phyloP scores from a whole-genome alignment of 2,888 invertebrate genomes.

The Cephus pygmeus region DNA sequence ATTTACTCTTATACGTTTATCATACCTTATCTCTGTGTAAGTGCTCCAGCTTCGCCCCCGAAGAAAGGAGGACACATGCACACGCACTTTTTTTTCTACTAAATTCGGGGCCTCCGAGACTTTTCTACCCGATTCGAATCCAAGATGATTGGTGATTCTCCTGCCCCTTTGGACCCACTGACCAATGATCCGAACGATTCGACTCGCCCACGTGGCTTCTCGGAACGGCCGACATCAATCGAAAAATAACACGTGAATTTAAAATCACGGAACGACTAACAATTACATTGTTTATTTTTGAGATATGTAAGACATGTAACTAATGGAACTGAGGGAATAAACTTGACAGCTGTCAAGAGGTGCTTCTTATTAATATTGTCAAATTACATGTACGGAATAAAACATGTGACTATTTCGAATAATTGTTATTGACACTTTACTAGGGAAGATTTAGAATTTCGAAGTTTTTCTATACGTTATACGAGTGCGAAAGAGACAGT shows the following conservation, averaged over 20 bases:
- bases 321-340: not conserved
- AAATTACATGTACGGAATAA: not conserved
- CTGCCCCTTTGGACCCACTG: not conserved
- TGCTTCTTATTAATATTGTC: not conserved
- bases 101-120: not conserved
- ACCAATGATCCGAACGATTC: not conserved
- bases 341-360: not conserved
- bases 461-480: no score
- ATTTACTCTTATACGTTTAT: not conserved
- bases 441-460: no score
- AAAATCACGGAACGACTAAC: not conserved
- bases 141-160: not conserved
- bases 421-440: no score
- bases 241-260: not conserved
- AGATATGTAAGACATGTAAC: not conserved
- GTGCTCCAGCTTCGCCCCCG: not conserved
- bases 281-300: not conserved
- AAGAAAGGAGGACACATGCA: constrained; percentile 7
- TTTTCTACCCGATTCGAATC: not conserved
- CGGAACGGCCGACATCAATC: not conserved
- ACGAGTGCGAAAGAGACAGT: no score
- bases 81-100: not conserved
- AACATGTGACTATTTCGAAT: not conserved
- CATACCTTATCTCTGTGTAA: not conserved
- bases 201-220: not conserved